A percentile compares a stretch with the other conserved stretches of the same genome.
phyloP scores from a whole-genome alignment of 1,140 invertebrate genomes.

The Zaprionus taronus region DNA sequence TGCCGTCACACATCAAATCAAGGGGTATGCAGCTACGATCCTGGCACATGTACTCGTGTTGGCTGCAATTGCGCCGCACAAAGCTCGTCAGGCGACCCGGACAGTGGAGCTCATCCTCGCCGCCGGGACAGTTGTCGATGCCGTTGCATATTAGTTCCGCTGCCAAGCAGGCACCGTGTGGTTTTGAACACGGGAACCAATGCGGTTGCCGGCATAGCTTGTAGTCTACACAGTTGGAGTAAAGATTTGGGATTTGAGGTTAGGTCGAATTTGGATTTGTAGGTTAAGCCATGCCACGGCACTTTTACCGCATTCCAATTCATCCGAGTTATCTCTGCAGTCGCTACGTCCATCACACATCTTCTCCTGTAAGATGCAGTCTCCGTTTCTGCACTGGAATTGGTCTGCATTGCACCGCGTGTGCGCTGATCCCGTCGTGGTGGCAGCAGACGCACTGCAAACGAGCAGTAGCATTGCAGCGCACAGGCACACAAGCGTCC shows the following conservation, averaged over 20 bases:
- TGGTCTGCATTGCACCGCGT: conserved; percentile 68
- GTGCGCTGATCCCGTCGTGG: conserved; percentile 70
- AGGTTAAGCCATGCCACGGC: background rate
- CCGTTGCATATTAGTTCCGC: conserved; percentile 85
- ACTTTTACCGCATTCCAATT: conserved; percentile 87
- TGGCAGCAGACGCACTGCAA: conserved; percentile 63
- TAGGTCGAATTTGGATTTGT: background rate
- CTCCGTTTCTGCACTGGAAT: conserved; percentile 86
- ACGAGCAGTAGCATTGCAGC: conserved; percentile 52
- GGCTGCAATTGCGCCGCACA: conserved; percentile 80
- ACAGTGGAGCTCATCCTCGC: conserved; percentile 84
- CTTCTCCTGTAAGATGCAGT: conserved; percentile 88
- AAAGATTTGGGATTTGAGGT: conserved; percentile 11
- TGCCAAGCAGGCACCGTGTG: conserved; percentile 84
- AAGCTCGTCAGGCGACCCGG: conserved; percentile 18
- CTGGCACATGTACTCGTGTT: conserved; percentile 86
- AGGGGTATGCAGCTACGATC: conserved; percentile 88
- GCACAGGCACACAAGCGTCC: conserved; percentile 44
- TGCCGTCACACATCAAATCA: conserved; percentile 89
- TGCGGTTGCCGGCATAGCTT: conserved; percentile 76
- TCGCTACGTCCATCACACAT: conserved; percentile 88
- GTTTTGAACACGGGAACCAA: conserved; percentile 75
- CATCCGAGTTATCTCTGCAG: conserved; percentile 89
- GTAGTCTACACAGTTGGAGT: conserved; percentile 45
- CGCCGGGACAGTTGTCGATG: conserved; percentile 85